Conservation (phyloP, 2,797 vertebrate genomes). For the Gymnoscopelus braueri region DNA sequence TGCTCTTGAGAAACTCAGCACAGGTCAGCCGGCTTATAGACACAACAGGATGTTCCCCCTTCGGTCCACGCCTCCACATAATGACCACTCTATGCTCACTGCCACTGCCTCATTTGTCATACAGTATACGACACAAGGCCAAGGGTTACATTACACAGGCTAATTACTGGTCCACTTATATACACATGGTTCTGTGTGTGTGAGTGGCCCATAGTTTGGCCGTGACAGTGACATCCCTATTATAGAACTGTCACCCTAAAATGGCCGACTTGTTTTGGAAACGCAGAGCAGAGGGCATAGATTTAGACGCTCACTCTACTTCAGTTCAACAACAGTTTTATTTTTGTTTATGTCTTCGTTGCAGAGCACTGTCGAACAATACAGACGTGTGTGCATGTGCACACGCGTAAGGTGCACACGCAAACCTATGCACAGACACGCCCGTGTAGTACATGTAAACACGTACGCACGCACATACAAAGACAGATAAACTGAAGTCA, state of each 20-base stretch:
- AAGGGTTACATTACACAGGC: constrained; percentile 53
- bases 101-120: constrained; percentile 61
- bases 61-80: constrained; percentile 44
- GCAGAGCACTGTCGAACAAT: neutral
- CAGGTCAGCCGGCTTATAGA: constrained; percentile 48
- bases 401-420: constrained; percentile 1
- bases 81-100: constrained; percentile 60
- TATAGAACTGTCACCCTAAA: constrained; percentile 45
- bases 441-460: neutral
- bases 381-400: constrained; percentile 11
- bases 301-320: neutral
- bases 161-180: constrained; percentile 65
- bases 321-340: constrained; percentile 26
- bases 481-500: constrained; percentile 21
- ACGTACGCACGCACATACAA: constrained; percentile 27
- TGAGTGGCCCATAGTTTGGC: constrained; percentile 3
- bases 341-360: constrained; percentile 30
- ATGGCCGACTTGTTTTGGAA: constrained; percentile 53
- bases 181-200: constrained; percentile 40
- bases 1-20: constrained; percentile 27
- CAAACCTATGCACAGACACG: constrained; percentile 5
- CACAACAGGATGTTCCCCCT: constrained; percentile 27
- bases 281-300: constrained; percentile 18
- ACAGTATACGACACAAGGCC: constrained; percentile 53
- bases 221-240: constrained; percentile 37